Base-by-base conservation (phyloP, 2,888 invertebrate genomes). In the Molorchus minor region DNA sequence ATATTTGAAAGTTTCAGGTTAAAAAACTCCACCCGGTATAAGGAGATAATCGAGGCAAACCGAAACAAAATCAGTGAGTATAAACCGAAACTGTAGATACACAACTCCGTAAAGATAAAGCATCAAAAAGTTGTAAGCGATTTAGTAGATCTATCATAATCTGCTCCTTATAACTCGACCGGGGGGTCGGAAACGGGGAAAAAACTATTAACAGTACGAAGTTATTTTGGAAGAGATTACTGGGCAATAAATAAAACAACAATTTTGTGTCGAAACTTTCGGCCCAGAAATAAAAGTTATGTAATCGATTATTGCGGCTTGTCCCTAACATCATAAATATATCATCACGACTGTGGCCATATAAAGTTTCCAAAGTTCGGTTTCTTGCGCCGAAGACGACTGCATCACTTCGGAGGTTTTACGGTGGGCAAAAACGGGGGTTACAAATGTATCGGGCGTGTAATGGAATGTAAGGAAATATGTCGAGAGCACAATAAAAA, bases 251-350 rank as follows among this genome's bases (percentile, higher is more conserved):
- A 75, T 75, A 75, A 75, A 72, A 75, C 61, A 64, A 64, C 73
- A 74, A 74, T 75, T 72, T 70, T 64, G 62, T 73, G 73, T 74
- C 71, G 73, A 74, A 75, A 76, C 68, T 74, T 76, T 71, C 54
- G 51, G 33, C 3, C 49, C 57, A 49, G 66, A 70, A 72, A 73
- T 71, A 72, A 74, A 74, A 76, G 72, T 74, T 74, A 57, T n/a
- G n/a, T 68, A 65, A 69, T 69, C 69, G 69, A 69, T 69, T 69
- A 60, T 60, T 55, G 63, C 29, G 43, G 54, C 61, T 65, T 65
- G 67, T 67, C 65, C 61, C 64, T 58, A 53, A 56, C 54, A 52
- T 60, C 65, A 62, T 66, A 66, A 66, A 68, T 68, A 65, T 66
- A 56, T 62, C 58, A 49, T 58, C 41, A 52, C 25, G 16, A 21